A percentile compares a stretch with the other conserved stretches of the same genome.
These are phyloP conservation scores for Cyanoramphus novaezelandiae DNA, from an alignment of 2,113 vertebrate genomes.

Conservation along the genomic window DNA sequence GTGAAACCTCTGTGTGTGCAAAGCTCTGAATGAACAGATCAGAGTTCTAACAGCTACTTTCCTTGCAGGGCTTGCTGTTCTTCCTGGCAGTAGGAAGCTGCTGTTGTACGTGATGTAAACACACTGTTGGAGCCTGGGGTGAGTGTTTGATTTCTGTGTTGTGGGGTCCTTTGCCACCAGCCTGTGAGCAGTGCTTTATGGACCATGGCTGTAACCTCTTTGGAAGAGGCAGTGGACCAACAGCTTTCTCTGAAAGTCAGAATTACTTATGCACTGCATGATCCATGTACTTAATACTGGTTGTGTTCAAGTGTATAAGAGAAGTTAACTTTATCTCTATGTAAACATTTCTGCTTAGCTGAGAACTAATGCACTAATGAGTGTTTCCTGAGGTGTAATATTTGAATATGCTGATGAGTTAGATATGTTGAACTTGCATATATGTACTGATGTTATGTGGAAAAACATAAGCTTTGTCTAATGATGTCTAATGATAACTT, in stretches of 20 bases:
- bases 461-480: neutral
- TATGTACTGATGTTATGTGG: neutral
- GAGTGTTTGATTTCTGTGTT: neutral
- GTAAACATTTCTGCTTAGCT: neutral
- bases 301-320: neutral
- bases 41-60: accelerated
- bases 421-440: neutral
- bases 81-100: accelerated
- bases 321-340: accelerated
- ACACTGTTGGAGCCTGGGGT: accelerated
- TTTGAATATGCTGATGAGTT: neutral
- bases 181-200: neutral
- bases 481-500: accelerated
- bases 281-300: accelerated
- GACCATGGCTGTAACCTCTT: accelerated
- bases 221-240: accelerated
- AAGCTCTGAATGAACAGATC: neutral
- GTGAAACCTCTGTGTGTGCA: accelerated
- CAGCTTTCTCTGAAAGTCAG: accelerated
- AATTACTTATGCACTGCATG: too few species aligned
- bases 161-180: accelerated
- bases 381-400: accelerated
- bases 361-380: accelerated
- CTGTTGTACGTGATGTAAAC: too few species aligned
- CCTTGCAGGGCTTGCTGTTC: neutral